Percentiles rank a stretch among this genome's conserved stretches.
Conservation (phyloP, 2,113 vertebrate genomes). For the Plectropomus leopardus region DNA sequence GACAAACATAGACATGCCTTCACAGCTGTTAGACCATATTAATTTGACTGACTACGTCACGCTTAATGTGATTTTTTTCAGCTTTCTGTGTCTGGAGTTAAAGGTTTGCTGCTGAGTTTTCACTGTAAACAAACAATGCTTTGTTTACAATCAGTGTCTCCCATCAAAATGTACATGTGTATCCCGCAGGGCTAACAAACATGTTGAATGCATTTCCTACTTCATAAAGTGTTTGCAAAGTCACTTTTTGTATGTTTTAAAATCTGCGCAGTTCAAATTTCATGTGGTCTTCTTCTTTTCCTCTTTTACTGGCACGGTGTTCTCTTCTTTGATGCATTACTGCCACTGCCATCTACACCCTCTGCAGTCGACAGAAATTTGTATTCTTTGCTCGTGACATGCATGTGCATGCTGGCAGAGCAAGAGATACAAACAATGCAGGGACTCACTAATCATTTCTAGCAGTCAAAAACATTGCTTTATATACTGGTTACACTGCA, state of each 20-base stretch:
- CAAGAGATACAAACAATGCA: neutral
- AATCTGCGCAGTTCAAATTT: neutral
- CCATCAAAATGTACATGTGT: neutral
- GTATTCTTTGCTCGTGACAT: neutral
- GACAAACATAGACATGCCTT: slow-evolving; percentile 19
- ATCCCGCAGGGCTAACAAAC: neutral
- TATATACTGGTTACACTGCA: neutral
- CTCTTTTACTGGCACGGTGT: neutral
- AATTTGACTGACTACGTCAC: slow-evolving; percentile 24
- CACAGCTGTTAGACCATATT: slow-evolving; percentile 18
- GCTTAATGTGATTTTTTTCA: slow-evolving; percentile 10
- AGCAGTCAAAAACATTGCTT: neutral
- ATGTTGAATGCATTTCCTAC: neutral
- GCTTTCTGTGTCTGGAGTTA: neutral
- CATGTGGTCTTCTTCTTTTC: neutral
- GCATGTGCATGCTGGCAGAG: neutral
- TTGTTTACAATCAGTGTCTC: neutral
- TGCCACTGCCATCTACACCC: neutral
- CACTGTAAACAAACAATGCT: slow-evolving; percentile 8
- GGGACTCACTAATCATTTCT: neutral
- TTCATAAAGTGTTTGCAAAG: neutral
- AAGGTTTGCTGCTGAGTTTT: neutral
- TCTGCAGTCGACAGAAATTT: neutral
- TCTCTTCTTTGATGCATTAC: neutral
- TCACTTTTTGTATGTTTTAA: neutral